Evolutionary conservation across 2,113 vertebrate genomes (phyloP).

Genomic region (Apteryx owenii): DNA sequence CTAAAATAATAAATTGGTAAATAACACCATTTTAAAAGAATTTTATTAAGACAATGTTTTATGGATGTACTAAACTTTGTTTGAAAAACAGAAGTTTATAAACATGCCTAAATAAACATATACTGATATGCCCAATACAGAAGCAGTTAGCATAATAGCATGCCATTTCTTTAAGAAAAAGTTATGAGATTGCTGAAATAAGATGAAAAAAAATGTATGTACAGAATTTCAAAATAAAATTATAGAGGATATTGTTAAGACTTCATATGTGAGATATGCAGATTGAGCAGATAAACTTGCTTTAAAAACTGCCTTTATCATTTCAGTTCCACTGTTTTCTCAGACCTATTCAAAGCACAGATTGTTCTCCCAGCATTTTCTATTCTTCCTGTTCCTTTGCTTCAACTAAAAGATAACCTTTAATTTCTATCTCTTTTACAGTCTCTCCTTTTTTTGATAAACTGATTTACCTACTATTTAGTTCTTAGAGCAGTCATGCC

Average conservation of each 20-base stretch:
- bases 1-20: neutral
- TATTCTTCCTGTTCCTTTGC: neutral
- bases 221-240: neutral
- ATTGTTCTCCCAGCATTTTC: neutral
- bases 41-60: neutral
- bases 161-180: neutral
- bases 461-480: neutral
- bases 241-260: neutral
- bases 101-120: neutral
- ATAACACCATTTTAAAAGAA: neutral
- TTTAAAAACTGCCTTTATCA: neutral
- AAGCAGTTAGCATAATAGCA: neutral
- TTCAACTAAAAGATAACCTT: neutral
- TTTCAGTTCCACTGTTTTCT: neutral
- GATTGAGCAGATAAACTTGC: fast-evolving
- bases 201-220: neutral
- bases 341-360: neutral
- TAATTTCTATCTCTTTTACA: neutral
- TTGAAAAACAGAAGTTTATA: neutral
- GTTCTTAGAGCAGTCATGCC: neutral
- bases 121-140: neutral
- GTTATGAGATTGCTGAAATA: neutral
- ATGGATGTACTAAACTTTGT: neutral
- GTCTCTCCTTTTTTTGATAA: neutral
- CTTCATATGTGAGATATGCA: neutral